Base-by-base conservation (phyloP, 1,140 invertebrate genomes). In the Rhynchophorus ferrugineus region DNA sequence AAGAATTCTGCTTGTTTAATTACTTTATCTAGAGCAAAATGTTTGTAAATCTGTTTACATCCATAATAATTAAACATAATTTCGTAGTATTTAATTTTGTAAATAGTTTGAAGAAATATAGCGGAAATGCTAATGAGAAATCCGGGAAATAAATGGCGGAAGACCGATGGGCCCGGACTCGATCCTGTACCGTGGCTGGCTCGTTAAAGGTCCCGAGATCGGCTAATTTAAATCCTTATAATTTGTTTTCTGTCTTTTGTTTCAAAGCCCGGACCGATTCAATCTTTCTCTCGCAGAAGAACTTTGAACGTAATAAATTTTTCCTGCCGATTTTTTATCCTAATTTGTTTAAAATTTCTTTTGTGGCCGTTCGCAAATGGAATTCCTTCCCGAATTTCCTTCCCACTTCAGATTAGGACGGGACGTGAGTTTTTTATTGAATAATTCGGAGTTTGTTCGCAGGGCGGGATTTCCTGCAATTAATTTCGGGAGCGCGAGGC, bases 211-310 rank as follows among this genome's bases (percentile, higher is more conserved):
- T 43, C 48, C n/a, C 41, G 16, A 41, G 34, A 44, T 45, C 42
- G 41, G 45, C 49, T 52, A 52, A 52, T 52, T 52, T 52, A 52
- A 52, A 52, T 52, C 49, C 49, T 16, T 33, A 43, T 52, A 52
- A 52, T 52, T 52, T 52, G 49, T 52, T 52, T 52, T 43, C 43
- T 52, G 49, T 45, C 49, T 52, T 52, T 52, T 52, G 49, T 52
- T 29, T 52, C 42, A 52, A 52, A 52, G 49, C 49, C 42, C 24
- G 5, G 24, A 38, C 24, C 42, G 24, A 44, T 52, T 52, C 42
- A 52, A 45, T 52, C 49, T 52, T 52, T 44, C 42, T 29, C 22
- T n/a, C 33, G 16, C 49, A 52, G 49, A 52, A 11, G 11, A 38
- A 44, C 38, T 52, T 41, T 44, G 33, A 45, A 19, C 17, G 42